phyloP scores from a whole-genome alignment of 35 echinoderm and acorn worm species.

The Lytechinus pictus region DNA sequence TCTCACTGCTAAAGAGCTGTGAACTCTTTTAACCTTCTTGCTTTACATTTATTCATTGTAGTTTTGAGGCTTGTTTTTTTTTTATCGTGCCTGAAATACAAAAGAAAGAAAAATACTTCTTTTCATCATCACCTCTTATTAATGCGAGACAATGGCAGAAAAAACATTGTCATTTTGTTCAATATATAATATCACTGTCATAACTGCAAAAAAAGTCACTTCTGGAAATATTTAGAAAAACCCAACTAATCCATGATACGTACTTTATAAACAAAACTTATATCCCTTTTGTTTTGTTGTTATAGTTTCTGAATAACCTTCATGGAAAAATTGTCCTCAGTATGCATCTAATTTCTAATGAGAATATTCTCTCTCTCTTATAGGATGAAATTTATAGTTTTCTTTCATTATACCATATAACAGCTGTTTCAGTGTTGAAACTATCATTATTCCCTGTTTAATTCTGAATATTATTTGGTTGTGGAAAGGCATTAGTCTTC shows the following conservation, averaged over 20 bases:
- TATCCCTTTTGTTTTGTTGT: neutral
- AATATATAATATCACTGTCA: neutral
- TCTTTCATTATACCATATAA: neutral
- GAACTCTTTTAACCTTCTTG: neutral
- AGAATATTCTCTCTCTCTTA: neutral
- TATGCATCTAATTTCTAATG: neutral
- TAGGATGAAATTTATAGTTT: neutral
- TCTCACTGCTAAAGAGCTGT: neutral
- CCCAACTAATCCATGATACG: neutral
- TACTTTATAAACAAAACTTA: neutral
- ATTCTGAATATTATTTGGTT: constrained; percentile 14
- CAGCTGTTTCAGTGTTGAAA: neutral
- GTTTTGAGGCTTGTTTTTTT: constrained; percentile 7
- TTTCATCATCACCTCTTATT: neutral
- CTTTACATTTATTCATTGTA: constrained; percentile 8
- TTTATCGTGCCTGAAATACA: constrained; percentile 4
- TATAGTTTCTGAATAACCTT: neutral
- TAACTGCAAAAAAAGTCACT: neutral
- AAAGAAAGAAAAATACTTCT: neutral
- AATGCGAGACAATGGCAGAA: neutral
- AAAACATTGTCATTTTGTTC: neutral
- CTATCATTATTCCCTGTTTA: neutral
- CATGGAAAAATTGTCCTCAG: neutral
- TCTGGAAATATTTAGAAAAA: neutral
- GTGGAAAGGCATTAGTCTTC: constrained; percentile 10